phyloP scores from a whole-genome alignment of 2,888 invertebrate species.

The Dermolepida albohirtum region DNA sequence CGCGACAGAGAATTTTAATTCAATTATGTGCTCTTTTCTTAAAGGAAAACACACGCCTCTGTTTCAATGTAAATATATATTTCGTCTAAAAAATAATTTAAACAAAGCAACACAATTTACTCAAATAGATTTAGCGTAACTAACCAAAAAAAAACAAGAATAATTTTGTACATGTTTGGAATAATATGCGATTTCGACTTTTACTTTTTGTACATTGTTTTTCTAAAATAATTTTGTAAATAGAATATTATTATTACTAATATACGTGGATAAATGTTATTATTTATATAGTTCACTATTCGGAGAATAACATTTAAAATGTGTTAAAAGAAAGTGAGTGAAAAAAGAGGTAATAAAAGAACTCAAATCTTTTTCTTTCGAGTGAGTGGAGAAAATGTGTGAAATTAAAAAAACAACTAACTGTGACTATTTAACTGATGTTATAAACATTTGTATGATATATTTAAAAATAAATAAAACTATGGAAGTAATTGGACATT shows the following conservation, averaged over 20 bases:
- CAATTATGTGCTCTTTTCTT: too few species aligned
- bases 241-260: background rate
- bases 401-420: background rate
- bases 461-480: constrained; percentile 8
- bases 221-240: constrained; percentile 2
- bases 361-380: background rate
- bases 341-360: background rate
- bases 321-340: background rate
- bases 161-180: constrained; percentile 11
- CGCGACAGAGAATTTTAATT: too few species aligned
- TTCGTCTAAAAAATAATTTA: too few species aligned
- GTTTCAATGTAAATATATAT: too few species aligned
- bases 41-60: too few species aligned
- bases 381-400: background rate
- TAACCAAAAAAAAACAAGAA: background rate
- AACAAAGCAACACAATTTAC: too few species aligned
- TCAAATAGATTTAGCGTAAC: background rate
- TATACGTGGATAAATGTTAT: constrained; percentile 7
- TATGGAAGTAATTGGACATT: background rate
- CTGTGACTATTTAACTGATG: constrained; percentile 9
- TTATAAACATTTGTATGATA: constrained; percentile 17
- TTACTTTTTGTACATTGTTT: background rate
- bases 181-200: constrained; percentile 2
- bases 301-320: background rate
- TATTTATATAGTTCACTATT: background rate